Base-by-base conservation (phyloP, 2,888 invertebrate species). In the Drosophila dives region DNA sequence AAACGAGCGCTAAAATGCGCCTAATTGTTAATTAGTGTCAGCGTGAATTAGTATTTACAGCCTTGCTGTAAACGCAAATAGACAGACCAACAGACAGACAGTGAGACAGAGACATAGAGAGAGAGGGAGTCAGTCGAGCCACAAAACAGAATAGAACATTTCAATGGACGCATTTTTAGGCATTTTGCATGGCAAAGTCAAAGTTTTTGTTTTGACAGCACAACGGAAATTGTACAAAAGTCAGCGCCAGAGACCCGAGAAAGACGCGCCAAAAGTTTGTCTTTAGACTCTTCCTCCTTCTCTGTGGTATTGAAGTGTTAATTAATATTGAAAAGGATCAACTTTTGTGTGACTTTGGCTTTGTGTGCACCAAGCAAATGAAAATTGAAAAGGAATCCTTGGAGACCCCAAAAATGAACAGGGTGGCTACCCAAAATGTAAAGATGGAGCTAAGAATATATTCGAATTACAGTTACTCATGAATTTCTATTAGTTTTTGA, bases 241-340 rank as follows among this genome's bases (percentile, higher is more conserved):
- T 87, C 84, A 83, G 49, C 59, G 70, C 17, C 84, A 85, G 72
- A 76, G 68, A 65, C 40, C 58, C 71, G 56, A 73, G 67, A 68
- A 75, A 63, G 59, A 61, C 64, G 70, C 60, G 56, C 64, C 64
- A 64, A 84, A 88, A 88, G 80, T 86, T 88, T 80, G 83, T 76
- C 86, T 78, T 72, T 49, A 54, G 77, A 40, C 58, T 61, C 61
- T 64, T 69, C 64, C 78, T 81, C 66, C 72, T 75, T 64, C 80
- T 80, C 86, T 86, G 89, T 86, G 91, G 91, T 90, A 91, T 91
- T 89, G 90, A 91, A 91, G 91, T 91, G 91, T 91, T 91, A 91
- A 91, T 91, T 91, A 91, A 91, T 91, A 91, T 91, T 91, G 91
- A 91, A 91, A 91, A 89, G 91, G 90, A 91, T 89, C 86, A 91